Percentiles rank a stretch among this genome's conserved stretches.
Evolutionary conservation across 2,888 invertebrate genomes (phyloP).

Genomic region (Amblyteles armatorius): DNA sequence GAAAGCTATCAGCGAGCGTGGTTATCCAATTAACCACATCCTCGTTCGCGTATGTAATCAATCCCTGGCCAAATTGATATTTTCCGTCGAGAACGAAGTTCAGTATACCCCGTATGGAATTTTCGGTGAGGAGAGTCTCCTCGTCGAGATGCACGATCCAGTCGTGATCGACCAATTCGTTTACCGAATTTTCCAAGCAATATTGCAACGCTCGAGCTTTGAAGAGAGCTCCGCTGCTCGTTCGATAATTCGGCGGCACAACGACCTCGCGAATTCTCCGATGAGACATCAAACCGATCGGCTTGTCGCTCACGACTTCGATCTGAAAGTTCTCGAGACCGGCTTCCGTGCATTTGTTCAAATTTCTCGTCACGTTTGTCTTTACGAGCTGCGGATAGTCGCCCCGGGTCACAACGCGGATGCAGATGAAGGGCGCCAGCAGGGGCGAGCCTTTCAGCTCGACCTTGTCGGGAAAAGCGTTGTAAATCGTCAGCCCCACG

Average conservation of each 20-base stretch:
- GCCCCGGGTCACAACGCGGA: conserved; percentile 97
- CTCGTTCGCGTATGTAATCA: conserved; percentile 98
- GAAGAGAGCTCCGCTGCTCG: conserved; percentile 96
- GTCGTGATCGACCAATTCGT: conserved; percentile 93
- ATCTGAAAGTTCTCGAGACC: conserved; percentile 98
- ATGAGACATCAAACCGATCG: conserved; percentile 91
- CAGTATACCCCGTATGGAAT: conserved; percentile 94
- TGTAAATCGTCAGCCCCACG: conserved; percentile 94
- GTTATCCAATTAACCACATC: conserved; percentile 98
- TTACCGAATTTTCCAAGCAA: conserved; percentile 96
- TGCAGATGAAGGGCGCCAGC: conserved; percentile 96
- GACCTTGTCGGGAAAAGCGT: conserved; percentile 97
- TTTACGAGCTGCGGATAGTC: conserved; percentile 96
- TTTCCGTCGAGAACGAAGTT: conserved; percentile 98
- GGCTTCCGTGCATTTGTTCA: conserved; percentile 94
- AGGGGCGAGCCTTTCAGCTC: conserved; percentile 95
- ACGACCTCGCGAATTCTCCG: conserved; percentile 94
- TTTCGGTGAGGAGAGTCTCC: conserved; percentile 97
- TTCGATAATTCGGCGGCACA: conserved; percentile 94
- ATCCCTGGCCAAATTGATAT: conserved; percentile 97
- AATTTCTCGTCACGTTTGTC: conserved; percentile 93
- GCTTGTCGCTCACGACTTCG: conserved; percentile 97
- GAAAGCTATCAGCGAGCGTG: conserved; percentile 97
- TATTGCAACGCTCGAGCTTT: conserved; percentile 98
- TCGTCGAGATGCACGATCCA: conserved; percentile 99